Evolutionary conservation across 2,888 invertebrate genomes (phyloP), one percentile per base, ranked within the genome.

Genomic region (Epirrhoe tristata): DNA sequence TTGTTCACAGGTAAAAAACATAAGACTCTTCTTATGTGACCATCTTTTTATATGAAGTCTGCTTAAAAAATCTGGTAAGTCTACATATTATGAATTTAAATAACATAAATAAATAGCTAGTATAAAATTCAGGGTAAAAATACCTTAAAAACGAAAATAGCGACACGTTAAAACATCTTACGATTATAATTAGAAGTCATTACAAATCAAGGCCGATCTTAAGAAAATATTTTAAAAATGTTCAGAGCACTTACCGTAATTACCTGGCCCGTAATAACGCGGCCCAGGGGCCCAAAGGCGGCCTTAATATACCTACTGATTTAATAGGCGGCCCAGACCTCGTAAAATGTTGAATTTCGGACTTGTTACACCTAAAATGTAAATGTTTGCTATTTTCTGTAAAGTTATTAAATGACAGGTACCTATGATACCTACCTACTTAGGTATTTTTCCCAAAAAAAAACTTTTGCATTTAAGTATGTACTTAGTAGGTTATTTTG

Each of bases 271-370:
- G 54, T 64, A 64, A 64, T 55, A 58, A 48, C 39, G 57, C n/a
- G 57, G 50, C 36, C 54, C 54, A 6, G 31, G 58, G 64, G 58
- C 34, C 63, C 31, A 8, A 14, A 36, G 43, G 24, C 16, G 51
- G 36, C 55, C 51, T 51, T 65, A 56, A 59, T 65, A 65, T 16
- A 48, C 14, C 48, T 59, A 65, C 65, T 65, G 65, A 65, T 65
- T 65, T 65, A 65, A 65, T 52, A 59, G 55, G 43, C 54, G 39
- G 36, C 50, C 58, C 55, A 31, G 34, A 50, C 39, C 31, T 63
- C 58, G 53, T 63, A 58, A 63, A 63, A 53, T 54, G 65, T 16
- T 17, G 43, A 65, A 59, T 65, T 65, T 56, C 39, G n/a, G 43
- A 50, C 58, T 64, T 59, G 50, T 59, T 58, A 58, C 39, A 55